Percentiles rank a stretch among this genome's conserved stretches.
Conservation (phyloP, 2,113 vertebrate genomes). For the Petrocephalus microphthalmus region DNA sequence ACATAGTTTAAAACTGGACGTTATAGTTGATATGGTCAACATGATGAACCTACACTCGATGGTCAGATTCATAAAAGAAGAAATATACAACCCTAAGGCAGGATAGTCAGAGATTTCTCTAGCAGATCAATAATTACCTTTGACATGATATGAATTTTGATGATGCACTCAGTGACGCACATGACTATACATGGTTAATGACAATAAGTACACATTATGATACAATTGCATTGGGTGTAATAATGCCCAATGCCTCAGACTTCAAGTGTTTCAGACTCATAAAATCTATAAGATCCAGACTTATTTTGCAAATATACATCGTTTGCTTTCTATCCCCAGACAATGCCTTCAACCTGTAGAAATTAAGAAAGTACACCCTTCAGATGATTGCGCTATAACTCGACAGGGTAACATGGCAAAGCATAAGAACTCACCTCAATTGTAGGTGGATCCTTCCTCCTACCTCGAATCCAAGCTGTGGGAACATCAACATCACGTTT, state of each 20-base stretch:
- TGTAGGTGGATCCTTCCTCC: slow-evolving; percentile 80
- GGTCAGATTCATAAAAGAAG: background rate
- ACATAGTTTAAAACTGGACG: background rate
- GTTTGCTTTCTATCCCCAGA: too few relatives aligned
- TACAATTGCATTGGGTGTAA: background rate
- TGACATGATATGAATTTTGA: background rate
- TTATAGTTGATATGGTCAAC: background rate
- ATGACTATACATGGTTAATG: background rate
- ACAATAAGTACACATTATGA: background rate
- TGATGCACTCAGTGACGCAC: background rate
- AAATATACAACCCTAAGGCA: background rate
- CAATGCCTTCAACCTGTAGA: background rate
- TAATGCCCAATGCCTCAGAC: too few relatives aligned
- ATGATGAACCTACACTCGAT: background rate
- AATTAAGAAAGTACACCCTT: background rate
- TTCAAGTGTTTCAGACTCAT: too few relatives aligned
- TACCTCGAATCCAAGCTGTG: slow-evolving; percentile 91
- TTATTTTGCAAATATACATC: too few relatives aligned
- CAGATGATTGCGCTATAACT: background rate
- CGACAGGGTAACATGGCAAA: background rate
- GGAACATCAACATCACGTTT: slow-evolving; percentile 39
- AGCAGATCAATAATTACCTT: background rate
- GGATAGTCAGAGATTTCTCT: background rate
- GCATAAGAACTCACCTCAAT: slow-evolving; percentile 66
- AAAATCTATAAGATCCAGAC: too few relatives aligned